Percentiles rank a stretch among this genome's conserved stretches.
phyloP scores from a whole-genome alignment of 2,888 invertebrate genomes.

The Bombylius major region DNA sequence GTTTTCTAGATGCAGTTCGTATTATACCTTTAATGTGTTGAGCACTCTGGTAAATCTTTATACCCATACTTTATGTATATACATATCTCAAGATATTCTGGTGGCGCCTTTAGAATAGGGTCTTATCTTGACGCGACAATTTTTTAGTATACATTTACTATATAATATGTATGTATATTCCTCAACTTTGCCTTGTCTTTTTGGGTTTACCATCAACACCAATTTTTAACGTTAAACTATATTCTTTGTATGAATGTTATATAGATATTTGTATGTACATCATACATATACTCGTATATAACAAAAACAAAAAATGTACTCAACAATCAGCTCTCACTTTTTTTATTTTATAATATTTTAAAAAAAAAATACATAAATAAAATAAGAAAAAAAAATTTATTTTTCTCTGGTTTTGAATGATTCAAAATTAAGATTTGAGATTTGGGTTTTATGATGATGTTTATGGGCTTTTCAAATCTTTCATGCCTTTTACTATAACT shows the following conservation, averaged over 20 bases:
- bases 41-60: no score
- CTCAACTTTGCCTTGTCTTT: neutral
- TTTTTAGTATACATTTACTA: slow-evolving; percentile 4
- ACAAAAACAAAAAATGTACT: neutral
- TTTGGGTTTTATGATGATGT: neutral
- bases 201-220: neutral
- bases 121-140: slow-evolving; percentile 17
- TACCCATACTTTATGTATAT: no score
- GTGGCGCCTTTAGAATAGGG: slow-evolving; percentile 13
- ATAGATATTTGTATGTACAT: neutral
- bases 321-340: neutral
- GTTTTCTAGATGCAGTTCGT: no score
- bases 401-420: neutral
- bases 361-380: no score
- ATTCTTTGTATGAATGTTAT: neutral
- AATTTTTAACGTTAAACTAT: neutral
- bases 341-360: neutral
- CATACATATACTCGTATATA: neutral
- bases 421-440: no score
- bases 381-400: no score
- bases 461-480: neutral
- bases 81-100: no score
- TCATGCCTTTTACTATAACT: neutral
- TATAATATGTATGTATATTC: neutral
- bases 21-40: no score